Conservation (phyloP, 2,797 vertebrate species). For the Hephaestus fuliginosus region DNA sequence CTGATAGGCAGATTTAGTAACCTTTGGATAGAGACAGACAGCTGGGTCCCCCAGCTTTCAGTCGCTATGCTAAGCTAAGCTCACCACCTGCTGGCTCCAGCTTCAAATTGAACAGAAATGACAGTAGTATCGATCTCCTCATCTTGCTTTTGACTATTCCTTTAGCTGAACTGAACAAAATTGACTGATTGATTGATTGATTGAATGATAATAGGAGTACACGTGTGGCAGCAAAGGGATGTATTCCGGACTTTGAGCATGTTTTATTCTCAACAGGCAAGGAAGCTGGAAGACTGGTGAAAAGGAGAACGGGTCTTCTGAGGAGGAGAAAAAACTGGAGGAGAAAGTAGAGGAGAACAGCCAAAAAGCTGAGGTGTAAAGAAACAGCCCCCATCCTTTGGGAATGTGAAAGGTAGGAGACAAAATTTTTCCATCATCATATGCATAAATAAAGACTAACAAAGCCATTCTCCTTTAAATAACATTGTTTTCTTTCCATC, state of each 20-base stretch:
- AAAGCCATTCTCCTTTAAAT: constrained; percentile 4
- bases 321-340: constrained; percentile 98
- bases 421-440: neutral
- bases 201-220: too few species aligned
- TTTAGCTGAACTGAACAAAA: neutral
- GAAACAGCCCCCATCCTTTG: constrained; percentile 63
- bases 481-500: constrained; percentile 35
- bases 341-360: constrained; percentile 96
- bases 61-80: neutral
- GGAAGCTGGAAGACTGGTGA: constrained; percentile 90
- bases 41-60: neutral
- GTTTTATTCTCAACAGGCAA: constrained; percentile 81
- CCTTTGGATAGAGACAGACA: neutral
- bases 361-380: constrained; percentile 96
- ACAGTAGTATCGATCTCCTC: neutral
- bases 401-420: constrained; percentile 76
- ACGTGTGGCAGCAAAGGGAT: neutral
- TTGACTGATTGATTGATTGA: too few species aligned
- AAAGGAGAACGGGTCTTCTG: constrained; percentile 94
- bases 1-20: neutral
- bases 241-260: neutral
- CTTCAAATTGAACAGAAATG: neutral
- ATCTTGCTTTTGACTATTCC: neutral
- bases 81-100: neutral
- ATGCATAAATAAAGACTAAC: neutral